Evolutionary conservation across 1,140 invertebrate genomes (phyloP), one percentile per base, ranked within the genome.

Genomic region (Magallana angulata): DNA sequence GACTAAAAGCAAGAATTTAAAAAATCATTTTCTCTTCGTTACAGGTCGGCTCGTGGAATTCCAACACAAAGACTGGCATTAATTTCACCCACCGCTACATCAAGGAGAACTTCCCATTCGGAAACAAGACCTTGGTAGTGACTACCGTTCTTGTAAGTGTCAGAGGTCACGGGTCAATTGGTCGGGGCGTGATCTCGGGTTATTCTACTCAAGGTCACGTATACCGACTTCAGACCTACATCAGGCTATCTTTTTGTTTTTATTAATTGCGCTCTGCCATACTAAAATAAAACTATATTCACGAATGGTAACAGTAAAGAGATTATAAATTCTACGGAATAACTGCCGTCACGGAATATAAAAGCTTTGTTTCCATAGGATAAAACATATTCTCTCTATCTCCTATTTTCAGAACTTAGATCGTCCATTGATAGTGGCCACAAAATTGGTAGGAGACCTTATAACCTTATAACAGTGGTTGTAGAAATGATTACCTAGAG

Each of bases 41-140:
- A 60, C 90, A 98, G 97, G 97, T 98, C 7, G 98, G 98, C 6
- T 97, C 98, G 92, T 99, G 98, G 98, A 97, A 96, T 1, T 71
- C 68, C 18, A 71, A n/a, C 97, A 98, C 88, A 96, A 97, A 82
- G 95, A 95, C 68, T 62, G 98, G 98, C 14, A 96, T 99, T 9
- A 95, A 94, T 89, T 92, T 94, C 57, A 93, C 92, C 68, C 59
- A 84, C 85, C 88, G 86, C 68, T 89, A 88, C 30, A 87, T 89
- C 59, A 62, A 90, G 16, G 71, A 36, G 12, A 62, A 88, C 71
- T 87, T 90, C 9, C 90, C 92, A 16, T 91, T 93, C 62, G 92
- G 97, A 96, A 99, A 99, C 95, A 97, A 96, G 93, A 98, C 98
- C 0, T 98, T 98, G 90, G 96, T 98, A 82, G 97, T 99, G n/a